These are phyloP conservation scores for Lacerta agilis DNA, from an alignment of 2,797 vertebrate genomes.

Conservation along the genomic window DNA sequence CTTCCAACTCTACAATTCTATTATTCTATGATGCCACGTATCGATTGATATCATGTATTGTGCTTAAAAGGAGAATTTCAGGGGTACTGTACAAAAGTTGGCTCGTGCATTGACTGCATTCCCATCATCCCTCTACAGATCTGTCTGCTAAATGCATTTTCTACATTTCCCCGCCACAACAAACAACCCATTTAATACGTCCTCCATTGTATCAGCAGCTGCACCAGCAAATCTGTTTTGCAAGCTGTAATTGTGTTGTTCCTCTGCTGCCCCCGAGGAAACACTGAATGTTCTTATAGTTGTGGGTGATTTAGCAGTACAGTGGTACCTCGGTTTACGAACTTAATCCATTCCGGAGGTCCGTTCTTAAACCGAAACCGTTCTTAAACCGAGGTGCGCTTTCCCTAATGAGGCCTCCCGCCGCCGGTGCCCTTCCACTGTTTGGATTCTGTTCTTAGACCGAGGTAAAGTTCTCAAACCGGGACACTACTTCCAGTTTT, in stretches of 20 bases:
- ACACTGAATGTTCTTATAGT: no score
- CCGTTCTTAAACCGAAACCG: no score
- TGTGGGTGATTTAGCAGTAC: no score
- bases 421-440: no score
- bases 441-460: no score
- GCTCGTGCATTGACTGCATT: not conserved
- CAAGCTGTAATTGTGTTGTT: conserved; percentile 36
- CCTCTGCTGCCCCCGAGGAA: not conserved
- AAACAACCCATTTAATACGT: conserved; percentile 26
- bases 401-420: no score
- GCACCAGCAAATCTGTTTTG: conserved; percentile 62
- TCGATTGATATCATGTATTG: not conserved
- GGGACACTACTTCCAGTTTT: no score
- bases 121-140: not conserved
- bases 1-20: no score
- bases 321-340: no score
- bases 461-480: no score
- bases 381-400: no score
- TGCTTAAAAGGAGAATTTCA: conserved; percentile 4
- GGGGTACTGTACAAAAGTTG: not conserved
- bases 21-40: not conserved
- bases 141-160: conserved; percentile 60
- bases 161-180: conserved; percentile 40
- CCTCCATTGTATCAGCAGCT: conserved; percentile 54
- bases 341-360: no score